Evolutionary conservation across 2,797 vertebrate species (phyloP).

Genomic region (Fistularia tabacaria): DNA sequence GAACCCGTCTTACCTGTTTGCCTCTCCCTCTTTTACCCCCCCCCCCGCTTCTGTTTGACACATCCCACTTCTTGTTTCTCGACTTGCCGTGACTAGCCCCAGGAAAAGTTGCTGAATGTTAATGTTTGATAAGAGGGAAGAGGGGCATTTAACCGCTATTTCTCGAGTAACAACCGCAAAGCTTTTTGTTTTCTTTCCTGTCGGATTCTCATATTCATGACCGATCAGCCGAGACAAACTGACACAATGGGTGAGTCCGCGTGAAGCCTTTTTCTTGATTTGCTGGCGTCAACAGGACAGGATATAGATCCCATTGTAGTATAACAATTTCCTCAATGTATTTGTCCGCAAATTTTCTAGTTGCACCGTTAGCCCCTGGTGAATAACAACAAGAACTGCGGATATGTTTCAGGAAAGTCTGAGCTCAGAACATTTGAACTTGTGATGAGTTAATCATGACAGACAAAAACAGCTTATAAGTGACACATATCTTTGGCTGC

Average conservation of each 20-base stretch:
- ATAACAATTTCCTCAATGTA: no score
- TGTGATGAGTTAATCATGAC: no score
- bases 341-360: no score
- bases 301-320: no score
- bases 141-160: conserved; percentile 41
- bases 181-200: conserved; percentile 47
- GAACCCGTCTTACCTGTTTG: conserved; percentile 75
- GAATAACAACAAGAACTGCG: no score
- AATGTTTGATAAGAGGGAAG: conserved; percentile 74
- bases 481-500: no score
- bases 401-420: no score
- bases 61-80: conserved; percentile 52
- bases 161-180: conserved; percentile 23
- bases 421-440: no score
- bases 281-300: no score
- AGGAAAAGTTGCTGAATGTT: conserved; percentile 68
- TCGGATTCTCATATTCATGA: conserved; percentile 30
- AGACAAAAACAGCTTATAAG: not conserved
- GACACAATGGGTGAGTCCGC: conserved; percentile 74
- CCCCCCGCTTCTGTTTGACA: conserved; percentile 34
- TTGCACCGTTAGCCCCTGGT: no score
- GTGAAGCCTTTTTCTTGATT: no score
- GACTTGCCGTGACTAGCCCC: conserved; percentile 68
- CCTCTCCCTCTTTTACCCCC: conserved; percentile 4
- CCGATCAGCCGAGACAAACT: conserved; percentile 5